phyloP scores from a whole-genome alignment of 1,140 invertebrate genomes.

The Penaeus japonicus region DNA sequence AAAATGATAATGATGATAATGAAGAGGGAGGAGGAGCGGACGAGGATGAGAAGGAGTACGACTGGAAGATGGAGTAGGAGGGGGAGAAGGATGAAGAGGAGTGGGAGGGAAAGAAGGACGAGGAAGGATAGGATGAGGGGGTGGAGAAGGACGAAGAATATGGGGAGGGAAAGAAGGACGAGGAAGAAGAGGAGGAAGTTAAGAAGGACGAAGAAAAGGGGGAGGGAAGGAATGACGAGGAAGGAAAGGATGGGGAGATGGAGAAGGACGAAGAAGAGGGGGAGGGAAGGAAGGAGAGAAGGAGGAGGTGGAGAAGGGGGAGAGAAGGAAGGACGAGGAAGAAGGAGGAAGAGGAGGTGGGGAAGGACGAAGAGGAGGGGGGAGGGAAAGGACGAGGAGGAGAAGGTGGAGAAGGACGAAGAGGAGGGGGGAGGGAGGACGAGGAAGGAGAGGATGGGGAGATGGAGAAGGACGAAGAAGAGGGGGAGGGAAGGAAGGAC shows the following conservation, averaged over 20 bases:
- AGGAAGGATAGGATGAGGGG: background rate
- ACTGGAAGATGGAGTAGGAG: background rate
- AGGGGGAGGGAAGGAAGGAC: too few species aligned
- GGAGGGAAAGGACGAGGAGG: too few species aligned
- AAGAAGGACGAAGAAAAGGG: background rate
- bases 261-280: background rate
- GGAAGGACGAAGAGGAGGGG: background rate
- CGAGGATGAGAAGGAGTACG: background rate
- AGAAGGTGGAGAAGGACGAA: background rate
- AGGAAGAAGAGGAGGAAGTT: background rate
- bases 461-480: too few species aligned
- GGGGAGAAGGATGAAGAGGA: background rate
- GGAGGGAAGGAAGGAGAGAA: background rate
- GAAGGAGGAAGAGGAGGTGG: background rate
- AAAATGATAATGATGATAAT: too few species aligned
- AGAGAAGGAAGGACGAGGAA: background rate
- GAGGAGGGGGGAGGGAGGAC: too few species aligned
- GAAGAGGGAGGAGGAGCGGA: background rate
- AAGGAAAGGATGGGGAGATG: too few species aligned
- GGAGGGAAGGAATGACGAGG: too few species aligned
- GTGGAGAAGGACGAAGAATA: background rate
- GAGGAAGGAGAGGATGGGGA: background rate
- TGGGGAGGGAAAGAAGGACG: background rate
- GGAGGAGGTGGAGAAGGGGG: background rate
- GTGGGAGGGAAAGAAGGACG: background rate